A percentile compares a stretch with the other conserved stretches of the same genome.
These are phyloP conservation scores for Lates calcarifer DNA, from an alignment of 2,113 vertebrate species.

Conservation along the genomic window DNA sequence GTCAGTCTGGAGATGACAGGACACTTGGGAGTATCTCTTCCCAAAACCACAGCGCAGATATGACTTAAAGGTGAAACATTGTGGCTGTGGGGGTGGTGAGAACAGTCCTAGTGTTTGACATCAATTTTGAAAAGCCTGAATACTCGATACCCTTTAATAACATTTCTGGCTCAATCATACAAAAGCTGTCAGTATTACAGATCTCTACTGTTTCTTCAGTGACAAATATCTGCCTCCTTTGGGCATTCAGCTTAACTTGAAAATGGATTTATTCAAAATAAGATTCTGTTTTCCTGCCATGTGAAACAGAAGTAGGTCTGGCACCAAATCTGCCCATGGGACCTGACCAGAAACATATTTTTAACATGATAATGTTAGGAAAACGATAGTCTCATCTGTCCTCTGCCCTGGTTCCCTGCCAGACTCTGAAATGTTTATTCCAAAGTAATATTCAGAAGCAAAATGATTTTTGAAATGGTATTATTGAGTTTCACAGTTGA, in stretches of 20 bases:
- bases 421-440: background rate
- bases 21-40: background rate
- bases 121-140: background rate
- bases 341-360: background rate
- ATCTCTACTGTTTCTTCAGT: no score
- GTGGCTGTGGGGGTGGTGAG: background rate
- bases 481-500: background rate
- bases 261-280: background rate
- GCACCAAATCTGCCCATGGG: background rate
- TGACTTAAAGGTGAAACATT: background rate
- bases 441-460: background rate
- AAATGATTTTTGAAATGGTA: background rate
- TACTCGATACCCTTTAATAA: background rate
- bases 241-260: background rate
- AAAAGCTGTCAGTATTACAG: no score
- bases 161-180: no score
- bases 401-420: background rate
- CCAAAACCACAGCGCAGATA: background rate
- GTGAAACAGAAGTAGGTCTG: background rate
- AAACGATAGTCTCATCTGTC: background rate
- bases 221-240: background rate
- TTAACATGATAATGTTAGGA: background rate
- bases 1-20: conserved; percentile 3
- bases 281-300: background rate
- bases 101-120: background rate